Evolutionary conservation across 2,888 invertebrate species (phyloP).

Genomic region (Sminthurinus aureus): DNA sequence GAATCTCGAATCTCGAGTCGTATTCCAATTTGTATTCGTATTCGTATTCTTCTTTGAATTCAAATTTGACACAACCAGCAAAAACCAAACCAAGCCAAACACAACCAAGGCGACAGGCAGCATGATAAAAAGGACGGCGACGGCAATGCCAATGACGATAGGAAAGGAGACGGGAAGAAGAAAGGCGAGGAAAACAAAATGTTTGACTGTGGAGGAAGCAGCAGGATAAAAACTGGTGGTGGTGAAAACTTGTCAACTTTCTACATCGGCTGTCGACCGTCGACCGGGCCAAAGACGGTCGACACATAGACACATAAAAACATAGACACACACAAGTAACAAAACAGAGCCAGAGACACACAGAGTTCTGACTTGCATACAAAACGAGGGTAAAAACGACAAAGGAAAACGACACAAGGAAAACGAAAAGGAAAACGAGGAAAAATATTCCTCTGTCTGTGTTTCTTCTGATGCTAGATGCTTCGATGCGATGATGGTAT

Average conservation of each 20-base stretch:
- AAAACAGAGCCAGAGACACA: neutral
- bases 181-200: neutral
- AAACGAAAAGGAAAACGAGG: neutral
- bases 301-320: too few species aligned
- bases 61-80: too few species aligned
- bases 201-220: neutral
- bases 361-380: neutral
- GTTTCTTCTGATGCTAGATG: too few species aligned
- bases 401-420: neutral
- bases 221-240: neutral
- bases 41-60: neutral
- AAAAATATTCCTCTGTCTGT: neutral
- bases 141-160: neutral
- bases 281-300: neutral
- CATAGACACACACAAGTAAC: too few species aligned
- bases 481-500: neutral
- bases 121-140: neutral
- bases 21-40: neutral
- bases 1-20: neutral
- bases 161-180: neutral
- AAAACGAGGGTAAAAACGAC: neutral
- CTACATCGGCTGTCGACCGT: neutral
- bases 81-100: neutral
- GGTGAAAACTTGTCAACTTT: neutral
- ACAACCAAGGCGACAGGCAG: neutral